Base-by-base conservation (phyloP, 1,140 invertebrate species). In the Pachyrhynchus sulphureomaculatus region DNA sequence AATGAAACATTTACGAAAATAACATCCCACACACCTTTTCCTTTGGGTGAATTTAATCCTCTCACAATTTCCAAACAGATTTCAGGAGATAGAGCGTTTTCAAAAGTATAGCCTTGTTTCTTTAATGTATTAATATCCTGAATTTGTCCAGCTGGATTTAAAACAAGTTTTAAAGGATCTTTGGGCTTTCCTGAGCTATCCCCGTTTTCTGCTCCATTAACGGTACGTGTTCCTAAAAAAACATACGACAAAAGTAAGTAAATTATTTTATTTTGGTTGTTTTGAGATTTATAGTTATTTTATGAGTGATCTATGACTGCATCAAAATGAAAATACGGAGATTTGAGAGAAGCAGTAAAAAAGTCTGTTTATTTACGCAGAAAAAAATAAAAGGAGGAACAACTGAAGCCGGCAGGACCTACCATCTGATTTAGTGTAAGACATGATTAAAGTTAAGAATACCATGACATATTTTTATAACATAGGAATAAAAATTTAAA, bases 141-240 rank as follows among this genome's bases (percentile, higher is more conserved):
- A 1, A 91, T 81, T 75, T 89, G 85, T 9, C 89, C 88, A 68
- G 82, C 79, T 18, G 90, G 89, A 77, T 90, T 89, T 86, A 91
- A 90, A 69, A 92, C 82, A 54, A 90, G 81, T 76, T 89, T 90
- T 39, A 92, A 73, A 32, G 85, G 81, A 12, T 87, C 78, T 77
- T 88, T 88, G 12, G 52, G 15, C 58, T 66, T 63, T 21, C 59
- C 62, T 59, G 55, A 64, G 52, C 49, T 64, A 47, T 70, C 53
- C 24, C 23, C 36, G 12, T 24, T n/a, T 41, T 68, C 67, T 34
- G 45, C 41, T 4, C 65, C 65, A 36, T 67, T 69, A 12, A 53
- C 2, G 32, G 47, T 39, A 20, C 55, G 68, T 72, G 56, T 51
- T 37, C 70, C 70, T 72, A 34, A 1, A 63, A 65, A 34, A 8